Evolutionary conservation across 2,888 invertebrate species (phyloP).

Genomic region (Erynnis tages): DNA sequence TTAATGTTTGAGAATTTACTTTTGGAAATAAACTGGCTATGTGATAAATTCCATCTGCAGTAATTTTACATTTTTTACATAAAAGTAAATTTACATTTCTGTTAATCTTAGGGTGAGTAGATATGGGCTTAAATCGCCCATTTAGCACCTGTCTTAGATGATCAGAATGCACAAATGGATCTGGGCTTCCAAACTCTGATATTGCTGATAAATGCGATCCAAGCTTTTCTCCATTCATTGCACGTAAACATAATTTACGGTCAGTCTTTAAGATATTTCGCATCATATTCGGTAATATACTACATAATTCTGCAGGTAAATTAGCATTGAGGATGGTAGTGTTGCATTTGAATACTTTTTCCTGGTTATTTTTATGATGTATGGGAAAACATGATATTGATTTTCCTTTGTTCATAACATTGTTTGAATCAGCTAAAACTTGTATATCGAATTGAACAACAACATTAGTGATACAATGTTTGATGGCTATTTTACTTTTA

Average conservation of each 20-base stretch:
- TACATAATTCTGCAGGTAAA: conserved; percentile 68
- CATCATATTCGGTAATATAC: conserved; percentile 60
- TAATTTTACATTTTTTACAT: no score
- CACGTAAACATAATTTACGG: conserved; percentile 28
- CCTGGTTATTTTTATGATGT: conserved; percentile 42
- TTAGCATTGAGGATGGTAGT: conserved; percentile 57
- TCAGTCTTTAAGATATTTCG: conserved; percentile 42
- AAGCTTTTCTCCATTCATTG: conserved; percentile 35
- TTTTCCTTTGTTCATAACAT: conserved; percentile 34
- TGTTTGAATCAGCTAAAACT: conserved; percentile 38
- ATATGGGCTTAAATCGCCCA: neutral
- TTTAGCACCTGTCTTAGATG: conserved; percentile 3
- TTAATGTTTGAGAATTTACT: neutral
- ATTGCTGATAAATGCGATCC: conserved; percentile 28
- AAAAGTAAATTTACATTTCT: neutral
- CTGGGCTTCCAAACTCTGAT: neutral
- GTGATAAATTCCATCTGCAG: neutral
- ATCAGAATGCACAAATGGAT: neutral
- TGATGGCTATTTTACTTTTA: conserved; percentile 54
- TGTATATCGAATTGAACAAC: conserved; percentile 62
- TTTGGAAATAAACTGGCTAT: neutral
- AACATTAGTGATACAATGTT: conserved; percentile 59
- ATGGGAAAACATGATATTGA: conserved; percentile 47
- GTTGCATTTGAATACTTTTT: conserved; percentile 59
- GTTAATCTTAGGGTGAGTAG: neutral